Evolutionary conservation across 2,888 invertebrate species (phyloP), one percentile per base, ranked within the genome.

Genomic region (Dryomyza anilis): DNA sequence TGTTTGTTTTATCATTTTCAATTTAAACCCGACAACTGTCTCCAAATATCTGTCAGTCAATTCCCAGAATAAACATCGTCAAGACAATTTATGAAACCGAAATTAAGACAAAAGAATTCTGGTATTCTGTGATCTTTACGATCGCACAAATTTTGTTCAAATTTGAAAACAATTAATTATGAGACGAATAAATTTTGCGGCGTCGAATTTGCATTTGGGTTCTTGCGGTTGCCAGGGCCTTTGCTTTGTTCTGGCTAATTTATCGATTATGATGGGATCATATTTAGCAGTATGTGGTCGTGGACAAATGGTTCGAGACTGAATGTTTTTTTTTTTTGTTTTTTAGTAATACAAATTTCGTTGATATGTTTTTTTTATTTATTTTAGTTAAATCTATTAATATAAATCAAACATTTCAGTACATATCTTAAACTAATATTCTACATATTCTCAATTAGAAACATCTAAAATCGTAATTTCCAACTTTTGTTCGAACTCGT

Each of bases 161-260:
- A 48, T 59, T 59, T 48, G 48, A 48, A 30, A 58, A 58, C 58
- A 58, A 58, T 58, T 58, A 58, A 58, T 58, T 58, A 58, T 58
- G 19, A 25, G 16, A 29, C 45, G 29, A 58, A 45, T 58, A 46
- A 58, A 58, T 58, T 29, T 29, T 29, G 30, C 19, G 19, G 14
- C 21, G 16, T 8, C 43, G 19, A 23, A 25, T 58, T 58, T 58
- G 58, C 58, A 58, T 58, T 21, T 29, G 58, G 2, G 3, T 45
- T 30, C 16, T 10, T 30, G 19, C 33, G n/a, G 23, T 36, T 57
- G 19, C 36, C 48, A 16, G 14, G 43, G n/a, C 50, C 12, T 50
- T 25, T 23, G 6, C 25, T 7, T 50, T 50, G 25, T 50, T 25
- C 25, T 50, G 23, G 27, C 3, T 25, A 50, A 3, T 23, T 14